Percentiles rank a stretch among this genome's conserved stretches.
These are phyloP conservation scores for Scalopus aquaticus DNA, from an alignment of 2,113 vertebrate genomes.

Conservation along the genomic window DNA sequence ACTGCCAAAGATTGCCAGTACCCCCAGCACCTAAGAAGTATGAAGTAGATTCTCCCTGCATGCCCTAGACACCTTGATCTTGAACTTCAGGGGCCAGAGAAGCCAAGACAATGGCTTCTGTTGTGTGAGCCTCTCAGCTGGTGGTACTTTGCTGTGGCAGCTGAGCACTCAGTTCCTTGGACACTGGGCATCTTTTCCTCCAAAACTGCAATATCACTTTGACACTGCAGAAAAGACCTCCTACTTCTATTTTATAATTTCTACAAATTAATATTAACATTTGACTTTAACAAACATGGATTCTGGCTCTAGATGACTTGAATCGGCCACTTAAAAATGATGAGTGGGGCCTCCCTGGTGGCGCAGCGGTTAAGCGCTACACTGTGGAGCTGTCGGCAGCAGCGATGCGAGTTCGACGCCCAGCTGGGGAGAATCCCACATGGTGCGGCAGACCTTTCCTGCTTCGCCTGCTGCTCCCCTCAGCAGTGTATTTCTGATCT, in stretches of 20 bases:
- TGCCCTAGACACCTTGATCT: accelerated
- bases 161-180: too few species aligned
- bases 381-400: too few species aligned
- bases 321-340: neutral
- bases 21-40: neutral
- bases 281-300: neutral
- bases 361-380: too few species aligned
- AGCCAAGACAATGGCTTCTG: accelerated
- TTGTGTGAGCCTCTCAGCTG: neutral
- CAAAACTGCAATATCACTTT: neutral
- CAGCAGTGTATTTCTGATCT: too few species aligned
- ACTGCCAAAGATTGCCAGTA: accelerated
- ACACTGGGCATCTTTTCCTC: accelerated
- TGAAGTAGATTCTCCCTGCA: too few species aligned
- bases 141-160: neutral
- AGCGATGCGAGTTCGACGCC: too few species aligned
- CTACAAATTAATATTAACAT: neutral
- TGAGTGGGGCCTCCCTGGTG: too few species aligned
- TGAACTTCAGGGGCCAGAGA: neutral
- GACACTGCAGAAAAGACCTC: neutral
- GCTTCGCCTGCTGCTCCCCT: too few species aligned
- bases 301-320: neutral
- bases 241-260: neutral
- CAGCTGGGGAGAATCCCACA: too few species aligned
- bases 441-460: too few species aligned